Evolutionary conservation across 64 coral and sea anemone species (phyloP), one percentile per base, ranked within the genome.

Genomic region (Astreopora myriophthalma): DNA sequence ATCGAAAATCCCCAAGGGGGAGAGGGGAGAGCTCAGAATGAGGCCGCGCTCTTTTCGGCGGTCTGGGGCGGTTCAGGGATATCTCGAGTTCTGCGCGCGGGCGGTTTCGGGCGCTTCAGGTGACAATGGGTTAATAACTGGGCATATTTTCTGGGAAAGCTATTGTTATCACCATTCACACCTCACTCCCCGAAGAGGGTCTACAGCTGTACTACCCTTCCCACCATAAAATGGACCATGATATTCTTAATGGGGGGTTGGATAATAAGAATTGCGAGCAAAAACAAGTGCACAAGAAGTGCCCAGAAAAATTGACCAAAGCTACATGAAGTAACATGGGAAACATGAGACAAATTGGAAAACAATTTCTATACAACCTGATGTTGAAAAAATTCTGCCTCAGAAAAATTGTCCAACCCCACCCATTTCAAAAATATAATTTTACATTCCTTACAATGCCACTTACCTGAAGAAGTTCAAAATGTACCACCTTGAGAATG

Each of bases 391-490:
- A 74, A 74, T 74, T 74, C 33, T 36, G 11, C 14, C 71, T 74
- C 71, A 37, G 71, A 74, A 74, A 74, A 74, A 74, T 74, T 74
- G 12, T 20, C 71, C 33, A 38, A 74, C 33, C 3, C 16, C 32
- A 31, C 16, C 19, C 19, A 32, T 34, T 74, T 74, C 31, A 17
- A 74, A 38, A 74, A 74, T 17, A 74, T 74, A 74, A 74, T 74
- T 74, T 0, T 74, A 30, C 33, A 74, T 74, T 74, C 19, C 34
- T 74, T 74, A 74, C 16, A 74, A 74, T 32, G 22, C 72, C 35
- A 38, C 72, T 71, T 85, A 92, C 89, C 89, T 92, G 89, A 66
- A 92, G 64, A 27, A 92, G 67, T 20, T 84, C 32, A 48, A 92
- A 92, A 28, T 86, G 71, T 13, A 76, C 90, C 32, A 86, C 71